Evolutionary conservation across 2,113 vertebrate species (phyloP).

Genomic region (Myocastor coypus): DNA sequence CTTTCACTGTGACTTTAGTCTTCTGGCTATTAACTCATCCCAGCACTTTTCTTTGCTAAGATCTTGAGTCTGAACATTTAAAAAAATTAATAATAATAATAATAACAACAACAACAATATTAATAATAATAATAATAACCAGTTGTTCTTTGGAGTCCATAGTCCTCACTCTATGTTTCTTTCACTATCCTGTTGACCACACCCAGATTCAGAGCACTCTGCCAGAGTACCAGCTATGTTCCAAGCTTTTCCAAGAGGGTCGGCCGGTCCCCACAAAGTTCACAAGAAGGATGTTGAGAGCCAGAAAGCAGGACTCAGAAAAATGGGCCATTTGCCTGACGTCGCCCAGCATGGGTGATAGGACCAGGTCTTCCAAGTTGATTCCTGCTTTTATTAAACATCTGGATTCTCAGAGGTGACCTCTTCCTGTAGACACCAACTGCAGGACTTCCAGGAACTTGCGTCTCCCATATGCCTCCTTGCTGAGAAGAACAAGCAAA

Average conservation of each 20-base stretch:
- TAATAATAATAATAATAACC: not conserved
- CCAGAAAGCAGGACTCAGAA: not conserved
- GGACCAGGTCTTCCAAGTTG: slow-evolving; percentile 2
- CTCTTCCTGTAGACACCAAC: not conserved
- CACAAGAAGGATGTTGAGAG: not conserved
- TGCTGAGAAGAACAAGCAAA: slow-evolving; percentile 29
- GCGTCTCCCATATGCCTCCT: not conserved
- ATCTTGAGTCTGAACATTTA: not conserved
- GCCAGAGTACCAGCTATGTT: not conserved
- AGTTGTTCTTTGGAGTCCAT: not conserved
- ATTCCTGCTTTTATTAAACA: not conserved
- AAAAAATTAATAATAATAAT: not conserved
- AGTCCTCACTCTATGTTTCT: accelerated
- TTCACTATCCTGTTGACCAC: not conserved
- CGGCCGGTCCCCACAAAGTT: not conserved
- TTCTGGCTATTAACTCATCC: not conserved
- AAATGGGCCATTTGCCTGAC: not conserved
- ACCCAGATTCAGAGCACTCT: not conserved
- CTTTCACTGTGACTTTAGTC: not conserved
- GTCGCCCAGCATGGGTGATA: not conserved
- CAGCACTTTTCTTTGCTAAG: not conserved
- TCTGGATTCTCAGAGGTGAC: not conserved
- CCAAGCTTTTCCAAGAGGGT: not conserved
- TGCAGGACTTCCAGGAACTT: not conserved
- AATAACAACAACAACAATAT: too few species aligned